Percentiles rank a stretch among this genome's conserved stretches.
Conservation (phyloP, 1,140 invertebrate genomes). For the Ostrea edulis region DNA sequence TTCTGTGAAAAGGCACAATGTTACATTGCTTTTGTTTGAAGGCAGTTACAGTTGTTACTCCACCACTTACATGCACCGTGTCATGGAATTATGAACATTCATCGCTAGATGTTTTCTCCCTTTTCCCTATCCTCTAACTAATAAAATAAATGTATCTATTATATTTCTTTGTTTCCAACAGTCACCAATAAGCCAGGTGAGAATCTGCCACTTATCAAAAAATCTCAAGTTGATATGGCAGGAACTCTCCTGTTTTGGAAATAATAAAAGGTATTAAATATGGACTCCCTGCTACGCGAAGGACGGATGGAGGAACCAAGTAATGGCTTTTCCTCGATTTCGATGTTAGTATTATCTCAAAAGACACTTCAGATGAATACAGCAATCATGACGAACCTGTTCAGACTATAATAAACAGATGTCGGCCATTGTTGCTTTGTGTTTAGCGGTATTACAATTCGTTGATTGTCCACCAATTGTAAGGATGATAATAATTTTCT, state of each 20-base stretch:
- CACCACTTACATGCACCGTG: no score
- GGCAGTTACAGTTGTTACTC: no score
- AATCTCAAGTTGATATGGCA: background rate
- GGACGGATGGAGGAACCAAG: background rate
- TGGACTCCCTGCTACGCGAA: constrained; percentile 7
- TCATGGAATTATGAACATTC: no score
- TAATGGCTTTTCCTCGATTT: constrained; percentile 32
- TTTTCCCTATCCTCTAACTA: no score
- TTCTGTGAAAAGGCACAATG: no score
- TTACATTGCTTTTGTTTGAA: no score
- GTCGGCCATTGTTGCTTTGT: constrained; percentile 1
- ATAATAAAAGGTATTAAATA: constrained; percentile 36
- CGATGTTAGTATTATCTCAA: constrained; percentile 25
- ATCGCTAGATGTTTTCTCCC: no score
- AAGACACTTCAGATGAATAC: constrained; percentile 4
- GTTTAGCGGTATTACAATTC: background rate
- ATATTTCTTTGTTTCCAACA: constrained; percentile 15
- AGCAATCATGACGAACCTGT: constrained; percentile 13
- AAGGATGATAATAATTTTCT: constrained; percentile 18
- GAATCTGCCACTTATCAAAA: constrained; percentile 21
- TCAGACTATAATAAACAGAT: background rate
- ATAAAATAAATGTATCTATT: background rate
- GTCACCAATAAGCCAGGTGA: background rate
- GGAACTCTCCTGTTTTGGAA: constrained; percentile 31
- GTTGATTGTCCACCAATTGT: background rate